phyloP scores from a whole-genome alignment of 2,888 invertebrate species.

The Apodemia mormo region DNA sequence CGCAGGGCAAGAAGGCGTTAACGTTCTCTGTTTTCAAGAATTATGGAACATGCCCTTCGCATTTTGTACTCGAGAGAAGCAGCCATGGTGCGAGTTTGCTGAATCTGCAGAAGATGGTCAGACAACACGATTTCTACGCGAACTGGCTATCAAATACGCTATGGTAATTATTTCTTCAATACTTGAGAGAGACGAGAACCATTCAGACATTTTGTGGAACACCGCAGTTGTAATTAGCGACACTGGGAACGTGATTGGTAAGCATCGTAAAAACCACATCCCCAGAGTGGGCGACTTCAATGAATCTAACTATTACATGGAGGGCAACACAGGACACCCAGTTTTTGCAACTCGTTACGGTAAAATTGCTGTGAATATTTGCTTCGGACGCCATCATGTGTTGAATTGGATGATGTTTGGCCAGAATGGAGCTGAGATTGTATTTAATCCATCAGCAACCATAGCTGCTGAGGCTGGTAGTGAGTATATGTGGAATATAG shows the following conservation, averaged over 20 bases:
- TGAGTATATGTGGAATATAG: constrained; percentile 97
- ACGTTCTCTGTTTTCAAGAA: constrained; percentile 97
- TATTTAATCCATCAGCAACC: constrained; percentile 99
- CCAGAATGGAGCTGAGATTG: constrained; percentile 98
- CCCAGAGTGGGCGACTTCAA: constrained; percentile 99
- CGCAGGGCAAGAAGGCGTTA: constrained; percentile 91
- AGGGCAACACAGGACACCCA: constrained; percentile 97
- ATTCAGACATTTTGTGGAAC: constrained; percentile 96
- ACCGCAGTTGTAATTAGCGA: constrained; percentile 97
- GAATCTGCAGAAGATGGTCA: constrained; percentile 95
- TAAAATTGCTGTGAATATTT: constrained; percentile 96
- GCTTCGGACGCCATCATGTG: constrained; percentile 99
- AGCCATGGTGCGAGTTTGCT: constrained; percentile 98
- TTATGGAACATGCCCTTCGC: constrained; percentile 99
- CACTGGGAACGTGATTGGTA: constrained; percentile 94
- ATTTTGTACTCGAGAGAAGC: constrained; percentile 97
- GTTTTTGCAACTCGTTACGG: constrained; percentile 95
- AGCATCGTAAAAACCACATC: constrained; percentile 98
- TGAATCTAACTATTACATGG: constrained; percentile 98
- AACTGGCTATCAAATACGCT: constrained; percentile 90
- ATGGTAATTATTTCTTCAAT: constrained; percentile 98
- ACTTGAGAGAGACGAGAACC: constrained; percentile 93
- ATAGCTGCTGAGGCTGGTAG: constrained; percentile 85
- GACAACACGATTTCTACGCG: constrained; percentile 90
- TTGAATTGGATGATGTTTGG: constrained; percentile 99